Base-by-base conservation (phyloP, 2,797 vertebrate genomes). In the Chelon auratus region DNA sequence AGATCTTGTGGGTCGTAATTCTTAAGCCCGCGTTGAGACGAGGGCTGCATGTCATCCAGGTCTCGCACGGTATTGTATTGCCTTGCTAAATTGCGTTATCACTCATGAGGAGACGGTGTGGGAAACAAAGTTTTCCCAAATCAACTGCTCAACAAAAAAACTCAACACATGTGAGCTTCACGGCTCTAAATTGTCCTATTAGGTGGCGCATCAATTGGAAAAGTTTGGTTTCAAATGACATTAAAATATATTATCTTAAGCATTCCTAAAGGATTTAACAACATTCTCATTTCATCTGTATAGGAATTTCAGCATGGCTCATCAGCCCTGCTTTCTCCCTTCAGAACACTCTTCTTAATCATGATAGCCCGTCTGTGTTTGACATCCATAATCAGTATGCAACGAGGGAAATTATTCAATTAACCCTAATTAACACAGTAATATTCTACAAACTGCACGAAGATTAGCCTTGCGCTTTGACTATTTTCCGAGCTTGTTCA, bases 401-500 rank as follows among this genome's bases (percentile, higher is more conserved):
- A 81, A 36, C 58, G 72, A 84, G 63, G 85, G 61, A 78, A 92
- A 92, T 90, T 88, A 90, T 89, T 88, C 89, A 91, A 92, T 93
- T 92, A 93, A 87, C 91, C 91, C 91, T 91, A 89, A 93, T 93
- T 92, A 93, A 91, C 84, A 73, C 69, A 80, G 74, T 89, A 86
- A 92, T 92, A 92, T 91, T 90, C 83, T 67, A 77, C 68, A 83
- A 90, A 86, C 45, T 84, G 76, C 82, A 22, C 68, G 68, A 88
- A 81, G 83, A 92, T 91, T 89, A 90, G 73, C 84, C 53, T 56
- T 40, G 62, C 80, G 83, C 84, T 82, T 80, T 80, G 74, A 87
- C 77, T 82, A 72, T 80, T 88, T 75, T 43, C 24, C 17, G 79
- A 82, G 72, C 83, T 74, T 91, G 92, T 90, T 90, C 89, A 73